Conservation (phyloP, 2,797 vertebrate species). For the Gymnothorax reevesii region DNA sequence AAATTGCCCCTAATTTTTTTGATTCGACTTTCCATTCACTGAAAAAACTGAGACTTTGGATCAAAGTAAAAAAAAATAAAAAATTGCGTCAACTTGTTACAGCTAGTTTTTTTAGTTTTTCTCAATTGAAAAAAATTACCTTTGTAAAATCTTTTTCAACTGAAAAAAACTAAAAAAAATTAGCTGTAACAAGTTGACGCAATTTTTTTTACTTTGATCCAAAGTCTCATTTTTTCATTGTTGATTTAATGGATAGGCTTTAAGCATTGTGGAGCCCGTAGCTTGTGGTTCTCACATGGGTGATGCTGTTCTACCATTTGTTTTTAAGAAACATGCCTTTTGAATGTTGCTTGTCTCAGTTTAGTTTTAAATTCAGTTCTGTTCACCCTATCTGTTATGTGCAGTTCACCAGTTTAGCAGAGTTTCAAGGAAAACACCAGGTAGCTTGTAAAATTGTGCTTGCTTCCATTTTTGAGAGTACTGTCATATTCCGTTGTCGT, state of each 20-base stretch:
- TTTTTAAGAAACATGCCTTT: not conserved
- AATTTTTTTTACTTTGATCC: too few relatives aligned
- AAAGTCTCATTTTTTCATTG: too few relatives aligned
- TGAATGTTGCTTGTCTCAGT: not conserved
- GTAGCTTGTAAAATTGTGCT: not conserved
- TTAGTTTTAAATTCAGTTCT: not conserved
- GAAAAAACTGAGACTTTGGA: too few relatives aligned
- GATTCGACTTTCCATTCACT: not conserved
- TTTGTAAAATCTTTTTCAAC: too few relatives aligned
- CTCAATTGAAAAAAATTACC: too few relatives aligned
- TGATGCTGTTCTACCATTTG: not conserved
- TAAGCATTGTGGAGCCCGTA: not conserved
- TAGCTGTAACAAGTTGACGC: too few relatives aligned
- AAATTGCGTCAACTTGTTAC: too few relatives aligned
- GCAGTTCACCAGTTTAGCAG: not conserved
- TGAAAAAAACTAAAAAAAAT: too few relatives aligned
- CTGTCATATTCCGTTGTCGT: not conserved
- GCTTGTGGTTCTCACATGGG: not conserved
- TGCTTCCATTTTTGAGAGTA: not conserved
- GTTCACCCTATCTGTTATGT: not conserved
- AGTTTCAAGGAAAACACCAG: not conserved
- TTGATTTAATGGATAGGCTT: not conserved
- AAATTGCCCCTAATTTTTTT: not conserved
- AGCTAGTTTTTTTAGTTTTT: too few relatives aligned
- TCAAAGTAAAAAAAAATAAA: too few relatives aligned